These are phyloP conservation scores for Holacanthus passer DNA, from an alignment of 2,113 vertebrate species.

Conservation along the genomic window DNA sequence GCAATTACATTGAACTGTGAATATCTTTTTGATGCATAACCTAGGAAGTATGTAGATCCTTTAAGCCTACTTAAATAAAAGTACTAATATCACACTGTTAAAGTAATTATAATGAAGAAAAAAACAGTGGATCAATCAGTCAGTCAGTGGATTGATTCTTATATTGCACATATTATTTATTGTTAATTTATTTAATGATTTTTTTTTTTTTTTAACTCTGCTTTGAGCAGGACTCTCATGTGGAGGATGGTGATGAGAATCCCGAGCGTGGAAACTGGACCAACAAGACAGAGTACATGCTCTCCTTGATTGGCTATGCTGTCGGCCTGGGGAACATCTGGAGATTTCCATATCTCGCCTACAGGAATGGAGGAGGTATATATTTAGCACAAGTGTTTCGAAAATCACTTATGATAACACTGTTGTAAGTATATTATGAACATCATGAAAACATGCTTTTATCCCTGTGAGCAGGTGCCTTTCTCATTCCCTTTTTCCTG, in stretches of 20 bases:
- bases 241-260: conserved; percentile 75
- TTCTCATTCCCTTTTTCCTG: conserved; percentile 90
- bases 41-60: too few species aligned
- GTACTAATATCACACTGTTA: too few species aligned
- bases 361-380: conserved; percentile 91
- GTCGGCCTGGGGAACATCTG: conserved; percentile 93
- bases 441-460: background rate
- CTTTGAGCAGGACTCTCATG: conserved; percentile 29
- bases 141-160: too few species aligned
- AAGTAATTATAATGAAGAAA: too few species aligned
- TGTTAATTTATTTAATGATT: background rate
- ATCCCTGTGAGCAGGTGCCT: conserved; percentile 85
- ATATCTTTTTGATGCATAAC: too few species aligned
- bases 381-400: background rate
- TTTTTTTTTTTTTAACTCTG: background rate
- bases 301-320: conserved; percentile 92
- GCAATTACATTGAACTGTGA: too few species aligned
- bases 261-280: conserved; percentile 90
- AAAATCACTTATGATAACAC: background rate
- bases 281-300: conserved; percentile 89
- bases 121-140: too few species aligned
- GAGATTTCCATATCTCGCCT: conserved; percentile 92
- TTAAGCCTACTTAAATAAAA: too few species aligned
- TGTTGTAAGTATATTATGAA: background rate
- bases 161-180: background rate